Conservation (phyloP, 2,797 vertebrate species). For the Glossophaga mutica region DNA sequence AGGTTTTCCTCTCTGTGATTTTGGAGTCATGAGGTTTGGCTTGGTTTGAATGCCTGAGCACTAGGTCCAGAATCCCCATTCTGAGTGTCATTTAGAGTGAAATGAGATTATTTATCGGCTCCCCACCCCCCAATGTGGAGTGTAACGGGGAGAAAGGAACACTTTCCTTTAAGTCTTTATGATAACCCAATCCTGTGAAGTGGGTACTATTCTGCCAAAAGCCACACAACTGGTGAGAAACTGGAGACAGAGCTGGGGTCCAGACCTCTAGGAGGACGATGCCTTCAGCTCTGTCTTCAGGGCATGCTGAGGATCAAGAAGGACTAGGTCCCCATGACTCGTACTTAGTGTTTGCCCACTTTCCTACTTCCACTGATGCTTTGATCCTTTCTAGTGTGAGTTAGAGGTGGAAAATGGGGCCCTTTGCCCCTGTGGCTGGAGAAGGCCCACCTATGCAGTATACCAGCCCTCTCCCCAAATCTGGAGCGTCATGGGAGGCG, state of each 20-base stretch:
- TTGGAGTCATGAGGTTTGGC: background rate
- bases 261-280: background rate
- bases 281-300: background rate
- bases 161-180: background rate
- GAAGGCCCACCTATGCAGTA: background rate
- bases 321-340: background rate
- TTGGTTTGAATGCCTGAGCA: background rate
- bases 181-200: background rate
- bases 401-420: background rate
- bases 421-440: background rate
- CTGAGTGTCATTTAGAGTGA: background rate
- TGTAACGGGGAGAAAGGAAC: background rate
- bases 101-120: background rate
- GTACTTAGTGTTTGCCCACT: background rate
- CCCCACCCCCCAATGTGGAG: background rate
- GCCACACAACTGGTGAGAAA: background rate
- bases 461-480: background rate
- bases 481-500: background rate
- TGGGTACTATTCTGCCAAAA: background rate
- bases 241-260: background rate
- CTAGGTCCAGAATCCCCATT: background rate
- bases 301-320: background rate
- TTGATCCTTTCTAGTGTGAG: background rate
- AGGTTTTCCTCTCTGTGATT: background rate
- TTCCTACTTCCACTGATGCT: background rate